These are phyloP conservation scores for Drosophila multiciliata DNA, from an alignment of 2,888 invertebrate species.

Conservation along the genomic window DNA sequence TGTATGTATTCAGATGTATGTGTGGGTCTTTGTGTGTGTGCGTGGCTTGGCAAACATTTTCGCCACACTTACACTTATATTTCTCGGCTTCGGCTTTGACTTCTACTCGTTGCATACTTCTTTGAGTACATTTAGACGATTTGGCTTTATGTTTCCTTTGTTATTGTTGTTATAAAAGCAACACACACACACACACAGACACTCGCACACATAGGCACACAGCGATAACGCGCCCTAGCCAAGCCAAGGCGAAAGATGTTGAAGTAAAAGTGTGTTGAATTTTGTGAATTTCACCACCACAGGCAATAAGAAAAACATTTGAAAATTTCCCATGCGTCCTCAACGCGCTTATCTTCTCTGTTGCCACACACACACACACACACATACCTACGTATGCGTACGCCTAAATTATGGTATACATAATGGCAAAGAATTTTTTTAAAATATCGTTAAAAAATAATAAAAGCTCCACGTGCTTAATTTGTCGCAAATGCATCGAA, in stretches of 20 bases:
- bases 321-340: constrained; percentile 73
- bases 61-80: constrained; percentile 38
- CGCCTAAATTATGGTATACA: constrained; percentile 66
- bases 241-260: constrained; percentile 44
- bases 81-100: constrained; percentile 27
- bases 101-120: constrained; percentile 44
- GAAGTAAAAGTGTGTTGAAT: constrained; percentile 80
- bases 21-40: constrained; percentile 10
- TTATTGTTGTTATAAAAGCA: constrained; percentile 60
- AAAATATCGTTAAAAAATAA: neutral
- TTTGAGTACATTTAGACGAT: constrained; percentile 45
- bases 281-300: constrained; percentile 65
- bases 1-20: neutral
- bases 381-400: constrained; percentile 8
- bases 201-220: constrained; percentile 5
- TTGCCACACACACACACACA: constrained; percentile 32
- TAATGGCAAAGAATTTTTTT: constrained; percentile 49
- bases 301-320: constrained; percentile 57
- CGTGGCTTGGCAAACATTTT: constrained; percentile 49
- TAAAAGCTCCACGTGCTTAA: constrained; percentile 14
- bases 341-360: constrained; percentile 49
- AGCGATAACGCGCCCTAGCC: constrained; percentile 47
- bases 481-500: constrained; percentile 5
- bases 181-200: constrained; percentile 18
- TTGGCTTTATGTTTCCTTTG: constrained; percentile 56